These are phyloP conservation scores for Uromys caudimaculatus DNA, from an alignment of 2,797 vertebrate species.

Conservation along the genomic window DNA sequence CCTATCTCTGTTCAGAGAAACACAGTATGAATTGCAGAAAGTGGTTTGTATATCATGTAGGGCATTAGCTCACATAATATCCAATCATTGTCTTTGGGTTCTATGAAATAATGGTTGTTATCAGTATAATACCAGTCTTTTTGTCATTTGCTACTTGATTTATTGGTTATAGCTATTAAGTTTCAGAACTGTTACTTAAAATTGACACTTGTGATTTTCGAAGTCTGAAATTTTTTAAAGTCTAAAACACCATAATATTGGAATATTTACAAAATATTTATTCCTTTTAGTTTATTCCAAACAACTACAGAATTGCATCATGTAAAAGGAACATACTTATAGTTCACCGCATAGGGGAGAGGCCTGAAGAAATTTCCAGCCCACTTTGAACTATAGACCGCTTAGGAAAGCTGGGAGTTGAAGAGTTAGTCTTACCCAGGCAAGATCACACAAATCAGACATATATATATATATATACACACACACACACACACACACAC, in stretches of 20 bases:
- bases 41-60: background rate
- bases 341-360: background rate
- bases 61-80: background rate
- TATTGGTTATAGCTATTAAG: background rate
- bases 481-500: no score
- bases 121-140: background rate
- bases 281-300: background rate
- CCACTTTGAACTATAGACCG: background rate
- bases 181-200: background rate
- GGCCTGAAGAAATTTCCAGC: background rate
- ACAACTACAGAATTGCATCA: background rate
- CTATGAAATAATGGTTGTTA: background rate
- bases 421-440: background rate
- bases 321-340: background rate
- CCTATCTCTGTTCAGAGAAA: background rate
- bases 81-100: background rate
- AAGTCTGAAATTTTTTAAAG: conserved; percentile 23
- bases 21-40: background rate
- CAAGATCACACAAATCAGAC: background rate
- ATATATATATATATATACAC: no score
- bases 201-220: background rate
- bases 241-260: background rate
- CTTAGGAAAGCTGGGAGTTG: no score
- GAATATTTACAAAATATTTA: background rate
- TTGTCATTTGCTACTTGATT: background rate